Evolutionary conservation across 1,140 invertebrate genomes (phyloP).

Genomic region (Megathymus violae): DNA sequence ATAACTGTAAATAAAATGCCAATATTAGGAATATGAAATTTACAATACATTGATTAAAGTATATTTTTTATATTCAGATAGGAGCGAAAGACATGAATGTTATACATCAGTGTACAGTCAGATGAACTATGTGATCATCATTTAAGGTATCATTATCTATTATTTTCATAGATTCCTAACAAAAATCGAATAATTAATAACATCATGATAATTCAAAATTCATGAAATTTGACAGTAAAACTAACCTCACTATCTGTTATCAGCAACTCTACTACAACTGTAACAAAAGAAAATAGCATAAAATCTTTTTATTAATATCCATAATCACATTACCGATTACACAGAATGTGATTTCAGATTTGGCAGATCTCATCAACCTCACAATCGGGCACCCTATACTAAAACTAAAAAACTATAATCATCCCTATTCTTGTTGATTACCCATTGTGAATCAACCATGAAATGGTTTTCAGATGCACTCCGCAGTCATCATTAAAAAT

Average conservation of each 20-base stretch:
- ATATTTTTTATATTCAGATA: constrained; percentile 44
- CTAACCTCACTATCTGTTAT: too few relatives aligned
- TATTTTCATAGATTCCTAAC: too few relatives aligned
- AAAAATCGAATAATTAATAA: too few relatives aligned
- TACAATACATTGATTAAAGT: too few relatives aligned
- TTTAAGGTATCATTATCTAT: constrained; percentile 3
- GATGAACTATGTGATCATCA: constrained; percentile 56
- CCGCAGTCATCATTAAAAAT: constrained; percentile 68
- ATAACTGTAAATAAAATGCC: not conserved
- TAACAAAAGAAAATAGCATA: too few relatives aligned
- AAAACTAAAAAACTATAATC: constrained; percentile 44
- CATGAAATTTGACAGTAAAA: too few relatives aligned
- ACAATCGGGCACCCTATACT: constrained; percentile 67
- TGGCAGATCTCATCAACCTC: constrained; percentile 66
- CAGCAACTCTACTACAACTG: too few relatives aligned
- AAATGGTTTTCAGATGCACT: constrained; percentile 76
- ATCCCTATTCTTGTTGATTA: constrained; percentile 56
- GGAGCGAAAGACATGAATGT: constrained; percentile 50
- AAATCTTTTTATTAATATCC: too few relatives aligned
- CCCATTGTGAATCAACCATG: constrained; percentile 61
- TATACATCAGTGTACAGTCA: constrained; percentile 46
- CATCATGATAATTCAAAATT: too few relatives aligned
- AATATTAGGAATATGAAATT: too few relatives aligned
- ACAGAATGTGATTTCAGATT: constrained; percentile 43
- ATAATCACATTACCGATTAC: too few relatives aligned